Conservation (phyloP, 2,888 invertebrate species). For the Eristalinus aeneus region DNA sequence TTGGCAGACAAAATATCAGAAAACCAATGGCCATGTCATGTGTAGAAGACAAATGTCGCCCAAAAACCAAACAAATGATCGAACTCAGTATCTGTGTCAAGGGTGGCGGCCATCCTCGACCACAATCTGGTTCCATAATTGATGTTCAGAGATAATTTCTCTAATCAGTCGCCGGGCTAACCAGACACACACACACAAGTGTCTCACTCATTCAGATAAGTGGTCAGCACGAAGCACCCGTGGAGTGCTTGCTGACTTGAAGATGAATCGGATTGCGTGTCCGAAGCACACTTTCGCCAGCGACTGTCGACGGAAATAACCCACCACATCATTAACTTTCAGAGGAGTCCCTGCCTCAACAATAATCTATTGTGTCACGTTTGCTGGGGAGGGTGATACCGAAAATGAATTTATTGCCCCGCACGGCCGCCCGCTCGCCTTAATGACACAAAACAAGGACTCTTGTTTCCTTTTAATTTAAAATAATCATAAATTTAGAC, state of each 20-base stretch:
- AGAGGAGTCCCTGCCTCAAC: constrained; percentile 51
- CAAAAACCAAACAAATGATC: not conserved
- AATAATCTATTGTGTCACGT: constrained; percentile 58
- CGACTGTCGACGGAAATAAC: not conserved
- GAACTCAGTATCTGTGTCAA: not conserved
- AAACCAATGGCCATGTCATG: too few species aligned
- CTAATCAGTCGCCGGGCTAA: not conserved
- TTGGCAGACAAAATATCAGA: too few species aligned
- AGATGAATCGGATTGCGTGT: not conserved
- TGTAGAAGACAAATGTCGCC: not conserved
- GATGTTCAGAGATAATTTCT: not conserved
- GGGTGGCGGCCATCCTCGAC: not conserved
- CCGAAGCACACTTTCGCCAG: not conserved
- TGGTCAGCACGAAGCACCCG: not conserved
- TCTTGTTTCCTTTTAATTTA: constrained; percentile 79
- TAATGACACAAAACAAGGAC: constrained; percentile 66
- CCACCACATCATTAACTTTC: not conserved
- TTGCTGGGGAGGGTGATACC: constrained; percentile 12
- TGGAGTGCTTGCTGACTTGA: not conserved
- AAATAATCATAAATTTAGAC: constrained; percentile 80
- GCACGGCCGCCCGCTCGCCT: constrained; percentile 13
- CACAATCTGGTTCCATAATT: not conserved
- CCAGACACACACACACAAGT: not conserved
- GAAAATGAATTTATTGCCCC: constrained; percentile 68
- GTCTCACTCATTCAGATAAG: not conserved